Base-by-base conservation (phyloP, 92 coral and sea anemone species). In the Epizoanthus rinbou region DNA sequence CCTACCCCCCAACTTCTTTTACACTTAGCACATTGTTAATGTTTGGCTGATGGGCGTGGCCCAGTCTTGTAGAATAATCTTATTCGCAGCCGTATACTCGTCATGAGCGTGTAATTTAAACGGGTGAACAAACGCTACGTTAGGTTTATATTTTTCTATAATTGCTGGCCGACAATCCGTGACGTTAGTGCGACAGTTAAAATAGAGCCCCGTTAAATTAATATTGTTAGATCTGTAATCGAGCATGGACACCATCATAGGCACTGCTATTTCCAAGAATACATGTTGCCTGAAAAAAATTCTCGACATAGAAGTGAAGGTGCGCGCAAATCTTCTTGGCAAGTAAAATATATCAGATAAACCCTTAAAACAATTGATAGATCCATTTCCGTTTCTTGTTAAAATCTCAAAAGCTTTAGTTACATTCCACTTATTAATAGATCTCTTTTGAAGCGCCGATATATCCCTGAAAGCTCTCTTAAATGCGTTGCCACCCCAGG, bases 401-500 rank as follows among this genome's bases (percentile, higher is more conserved):
- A 76, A 82, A 15, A 57, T 85, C n/a, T 54, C 21, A 3, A 85
- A 17, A 35, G 80, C 71, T 53, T 23, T 76, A 19, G 33, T 47
- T 14, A 85, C 14, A 21, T 85, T 68, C 33, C 59, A 56, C 33
- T 68, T 35, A 37, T 43, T 53, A 4, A 72, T 82, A 19, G 65
- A 84, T 16, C 87, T 83, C 59, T 39, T 67, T 59, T 83, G 85
- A 73, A 91, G 54, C 31, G 81, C 83, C 78, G 89, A 73, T 54
- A 95, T 74, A 16, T 92, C 88, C 69, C 80, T 81, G 89, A 84
- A 95, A 69, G 97, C 93, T 60, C 88, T 76, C 78, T 91, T 91
- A 84, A 97, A 95, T 47, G 91, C 91, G 33, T 73, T 70, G 57
- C 80, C 54, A 3, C 93, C 94, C 63, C 82, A 86, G 15, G 87